Conservation (phyloP, 2,888 invertebrate genomes). For the Amiota communis region DNA sequence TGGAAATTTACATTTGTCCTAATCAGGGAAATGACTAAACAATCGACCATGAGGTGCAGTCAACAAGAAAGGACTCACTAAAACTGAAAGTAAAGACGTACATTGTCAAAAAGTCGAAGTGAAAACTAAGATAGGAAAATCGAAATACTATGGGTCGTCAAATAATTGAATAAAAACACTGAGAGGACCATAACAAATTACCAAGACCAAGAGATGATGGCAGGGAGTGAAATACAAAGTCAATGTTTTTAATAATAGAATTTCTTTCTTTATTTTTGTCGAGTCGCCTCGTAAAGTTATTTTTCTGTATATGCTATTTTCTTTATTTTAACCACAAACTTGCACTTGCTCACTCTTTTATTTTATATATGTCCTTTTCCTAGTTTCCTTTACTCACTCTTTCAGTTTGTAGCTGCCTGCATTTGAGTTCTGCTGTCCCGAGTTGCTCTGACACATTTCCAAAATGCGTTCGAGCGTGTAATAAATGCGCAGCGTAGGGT, state of each 20-base stretch:
- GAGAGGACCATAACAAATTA: neutral
- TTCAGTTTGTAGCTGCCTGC: neutral
- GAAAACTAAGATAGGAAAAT: neutral
- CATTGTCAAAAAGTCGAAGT: neutral
- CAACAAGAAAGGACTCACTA: neutral
- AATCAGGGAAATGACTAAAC: slow-evolving; percentile 20
- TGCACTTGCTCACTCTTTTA: slow-evolving; percentile 37
- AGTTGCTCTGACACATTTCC: slow-evolving; percentile 57
- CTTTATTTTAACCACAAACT: neutral
- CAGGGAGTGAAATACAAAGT: slow-evolving; percentile 43
- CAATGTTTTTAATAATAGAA: slow-evolving; percentile 17
- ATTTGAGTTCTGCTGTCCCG: neutral
- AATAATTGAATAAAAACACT: slow-evolving; percentile 61
- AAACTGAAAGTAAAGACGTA: neutral
- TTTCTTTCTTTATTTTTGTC: neutral
- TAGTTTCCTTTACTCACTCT: slow-evolving; percentile 45
- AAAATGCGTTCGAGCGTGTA: slow-evolving; percentile 64
- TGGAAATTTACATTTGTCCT: slow-evolving; percentile 4
- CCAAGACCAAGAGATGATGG: neutral
- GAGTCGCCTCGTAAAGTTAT: neutral
- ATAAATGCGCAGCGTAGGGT: slow-evolving; percentile 55
- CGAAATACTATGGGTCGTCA: neutral
- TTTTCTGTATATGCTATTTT: neutral
- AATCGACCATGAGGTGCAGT: neutral
- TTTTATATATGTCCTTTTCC: slow-evolving; percentile 40